Evolutionary conservation across 2,797 vertebrate genomes (phyloP).

Genomic region (Urosaurus nigricauda): DNA sequence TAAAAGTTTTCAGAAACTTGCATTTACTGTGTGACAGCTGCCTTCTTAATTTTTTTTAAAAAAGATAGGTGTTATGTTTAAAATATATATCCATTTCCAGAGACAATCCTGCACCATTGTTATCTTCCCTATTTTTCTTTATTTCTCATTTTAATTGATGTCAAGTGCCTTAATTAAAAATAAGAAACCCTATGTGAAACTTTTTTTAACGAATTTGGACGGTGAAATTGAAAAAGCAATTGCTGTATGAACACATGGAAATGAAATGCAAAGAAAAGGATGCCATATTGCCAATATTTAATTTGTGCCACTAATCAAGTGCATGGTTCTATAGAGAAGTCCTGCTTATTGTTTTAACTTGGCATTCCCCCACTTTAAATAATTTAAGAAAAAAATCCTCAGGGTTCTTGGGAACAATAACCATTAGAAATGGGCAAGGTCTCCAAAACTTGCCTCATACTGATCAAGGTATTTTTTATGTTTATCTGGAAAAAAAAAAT

Average conservation of each 20-base stretch:
- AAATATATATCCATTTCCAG: slow-evolving; percentile 14
- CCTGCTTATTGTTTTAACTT: not conserved
- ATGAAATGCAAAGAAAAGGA: slow-evolving; percentile 1
- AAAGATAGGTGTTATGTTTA: not conserved
- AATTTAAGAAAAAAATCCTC: not conserved
- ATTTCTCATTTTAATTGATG: slow-evolving; percentile 16
- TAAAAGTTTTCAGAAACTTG: slow-evolving; percentile 23
- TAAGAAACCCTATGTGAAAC: slow-evolving; percentile 15
- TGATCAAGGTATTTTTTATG: not conserved
- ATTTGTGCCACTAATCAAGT: not conserved
- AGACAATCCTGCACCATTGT: slow-evolving; percentile 17
- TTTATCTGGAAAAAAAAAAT: not conserved
- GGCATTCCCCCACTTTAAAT: not conserved
- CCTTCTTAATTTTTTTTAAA: slow-evolving; percentile 31
- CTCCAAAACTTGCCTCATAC: not conserved
- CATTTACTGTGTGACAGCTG: slow-evolving; percentile 35
- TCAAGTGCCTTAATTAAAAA: slow-evolving; percentile 41
- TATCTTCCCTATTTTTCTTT: slow-evolving; percentile 34
- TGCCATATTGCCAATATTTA: slow-evolving; percentile 11
- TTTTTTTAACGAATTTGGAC: slow-evolving; percentile 34
- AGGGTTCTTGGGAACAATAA: not conserved
- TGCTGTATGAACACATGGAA: slow-evolving; percentile 2
- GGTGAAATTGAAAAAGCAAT: slow-evolving; percentile 8
- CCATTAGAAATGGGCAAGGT: not conserved
- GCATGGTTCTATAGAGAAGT: not conserved